Conservation (phyloP, 2,888 invertebrate genomes). For the Lymantria dispar region DNA sequence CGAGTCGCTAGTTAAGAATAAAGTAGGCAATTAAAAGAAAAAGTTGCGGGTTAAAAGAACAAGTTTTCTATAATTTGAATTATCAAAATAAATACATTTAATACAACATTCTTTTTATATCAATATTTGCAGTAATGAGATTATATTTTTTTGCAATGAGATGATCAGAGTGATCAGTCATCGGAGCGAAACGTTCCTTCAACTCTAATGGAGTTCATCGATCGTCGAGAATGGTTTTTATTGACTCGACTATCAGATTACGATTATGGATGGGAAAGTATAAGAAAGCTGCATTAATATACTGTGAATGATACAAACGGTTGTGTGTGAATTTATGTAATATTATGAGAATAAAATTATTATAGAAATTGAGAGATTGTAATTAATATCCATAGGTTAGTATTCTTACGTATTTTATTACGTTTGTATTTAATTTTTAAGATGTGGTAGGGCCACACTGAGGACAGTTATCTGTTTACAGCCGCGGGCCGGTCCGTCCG, state of each 20-base stretch:
- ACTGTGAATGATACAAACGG: conserved; percentile 13
- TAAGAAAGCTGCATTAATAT: conserved; percentile 43
- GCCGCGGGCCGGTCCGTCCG: no score
- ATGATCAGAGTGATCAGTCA: conserved; percentile 47
- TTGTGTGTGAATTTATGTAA: conserved; percentile 19
- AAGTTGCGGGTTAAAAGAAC: no score
- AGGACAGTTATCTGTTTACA: no score
- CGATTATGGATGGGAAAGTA: conserved; percentile 63
- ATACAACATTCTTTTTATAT: no score
- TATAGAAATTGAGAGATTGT: background rate
- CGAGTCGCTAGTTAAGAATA: no score
- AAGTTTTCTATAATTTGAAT: no score
- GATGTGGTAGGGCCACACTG: no score
- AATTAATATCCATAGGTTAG: no score
- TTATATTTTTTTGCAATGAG: conserved; percentile 25
- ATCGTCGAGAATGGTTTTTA: conserved; percentile 66
- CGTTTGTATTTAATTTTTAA: no score
- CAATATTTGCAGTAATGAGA: conserved; percentile 11
- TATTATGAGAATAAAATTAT: conserved; percentile 3
- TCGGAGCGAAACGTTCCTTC: conserved; percentile 74
- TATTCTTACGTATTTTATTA: no score
- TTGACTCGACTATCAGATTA: conserved; percentile 50
- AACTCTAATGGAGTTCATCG: conserved; percentile 67
- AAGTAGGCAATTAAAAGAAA: no score
- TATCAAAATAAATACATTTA: no score